Evolutionary conservation across 2,113 vertebrate genomes (phyloP), one percentile per base, ranked within the genome.

Genomic region (Tragelaphus imberbis): DNA sequence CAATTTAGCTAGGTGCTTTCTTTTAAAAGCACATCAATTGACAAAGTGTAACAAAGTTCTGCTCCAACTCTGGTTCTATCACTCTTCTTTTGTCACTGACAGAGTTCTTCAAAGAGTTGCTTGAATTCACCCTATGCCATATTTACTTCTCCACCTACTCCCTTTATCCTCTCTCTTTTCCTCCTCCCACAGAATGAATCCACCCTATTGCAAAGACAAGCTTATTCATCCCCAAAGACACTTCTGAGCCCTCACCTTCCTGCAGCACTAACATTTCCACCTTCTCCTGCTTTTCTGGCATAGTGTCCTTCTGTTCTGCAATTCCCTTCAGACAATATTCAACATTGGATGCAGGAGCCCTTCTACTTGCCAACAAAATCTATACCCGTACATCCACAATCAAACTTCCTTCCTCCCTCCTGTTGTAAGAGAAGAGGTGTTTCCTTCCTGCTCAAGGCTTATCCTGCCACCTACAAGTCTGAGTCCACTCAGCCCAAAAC

Each of bases 71-170:
- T 13, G 6, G 47, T n/a, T 56, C 30, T 14, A 6, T 7, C 25
- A 17, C 4, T 59, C 27, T 65, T 84, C n/a, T 75, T 49, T 3
- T 17, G 12, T 81, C 9, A 12, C 30, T 49, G 27, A 27, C 33
- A 47, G 30, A 58, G 44, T 44, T 81, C 59, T 91, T n/a, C 27
- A 51, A 3, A 6, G 49, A n/a, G 33, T 13, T 55, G 40, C 33
- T 49, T 77, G 2, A 1, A 21, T 25, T 15, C 3, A 3, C 4
- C 40, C 8, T 1, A 8, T 17, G 10, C 7, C 27, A 5, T 51
- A 4, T 13, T 55, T 17, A 77, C 55, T 36, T 36, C 56, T 16
- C 33, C 21, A 17, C 77, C 30, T 36, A 51, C 5, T 47, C 28
- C 3, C 13, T 61, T 25, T 65, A 30, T 28, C 15, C 65, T 51